Conservation (phyloP, 1,140 invertebrate species). For the Pseudomyrmex sp. region DNA sequence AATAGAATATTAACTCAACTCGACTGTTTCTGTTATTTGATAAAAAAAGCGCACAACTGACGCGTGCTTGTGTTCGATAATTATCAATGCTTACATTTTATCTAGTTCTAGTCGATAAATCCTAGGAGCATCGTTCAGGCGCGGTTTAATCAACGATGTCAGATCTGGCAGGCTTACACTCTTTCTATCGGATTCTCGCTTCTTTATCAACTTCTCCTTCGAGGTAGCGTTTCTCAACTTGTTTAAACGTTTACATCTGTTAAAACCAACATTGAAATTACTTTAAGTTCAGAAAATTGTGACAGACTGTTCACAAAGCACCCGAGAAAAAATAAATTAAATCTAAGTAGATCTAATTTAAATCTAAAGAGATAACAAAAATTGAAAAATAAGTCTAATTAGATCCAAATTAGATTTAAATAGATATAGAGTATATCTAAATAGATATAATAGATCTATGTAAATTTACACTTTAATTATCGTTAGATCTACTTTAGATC, state of each 20-base stretch:
- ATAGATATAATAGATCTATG: no score
- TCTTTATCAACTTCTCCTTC: conserved; percentile 68
- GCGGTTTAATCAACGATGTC: conserved; percentile 69
- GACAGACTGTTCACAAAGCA: not conserved
- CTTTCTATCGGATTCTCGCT: conserved; percentile 79
- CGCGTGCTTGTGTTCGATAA: not conserved
- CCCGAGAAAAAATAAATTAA: no score
- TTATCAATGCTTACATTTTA: conserved; percentile 41
- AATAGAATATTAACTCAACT: not conserved
- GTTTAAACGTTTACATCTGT: conserved; percentile 82
- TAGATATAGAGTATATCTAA: no score
- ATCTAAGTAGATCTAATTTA: no score
- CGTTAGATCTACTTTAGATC: no score
- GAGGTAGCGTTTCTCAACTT: conserved; percentile 76
- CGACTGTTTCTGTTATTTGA: not conserved
- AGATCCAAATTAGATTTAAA: no score
- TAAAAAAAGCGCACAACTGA: not conserved
- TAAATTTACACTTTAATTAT: no score
- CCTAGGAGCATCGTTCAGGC: conserved; percentile 69
- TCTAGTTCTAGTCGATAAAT: conserved; percentile 9
- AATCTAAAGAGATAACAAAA: no score
- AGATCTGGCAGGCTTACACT: conserved; percentile 82
- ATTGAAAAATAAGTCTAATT: no score
- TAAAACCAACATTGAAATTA: not conserved
- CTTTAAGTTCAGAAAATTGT: not conserved